phyloP scores from a whole-genome alignment of 2,797 vertebrate species.

The Forpus xanthops region DNA sequence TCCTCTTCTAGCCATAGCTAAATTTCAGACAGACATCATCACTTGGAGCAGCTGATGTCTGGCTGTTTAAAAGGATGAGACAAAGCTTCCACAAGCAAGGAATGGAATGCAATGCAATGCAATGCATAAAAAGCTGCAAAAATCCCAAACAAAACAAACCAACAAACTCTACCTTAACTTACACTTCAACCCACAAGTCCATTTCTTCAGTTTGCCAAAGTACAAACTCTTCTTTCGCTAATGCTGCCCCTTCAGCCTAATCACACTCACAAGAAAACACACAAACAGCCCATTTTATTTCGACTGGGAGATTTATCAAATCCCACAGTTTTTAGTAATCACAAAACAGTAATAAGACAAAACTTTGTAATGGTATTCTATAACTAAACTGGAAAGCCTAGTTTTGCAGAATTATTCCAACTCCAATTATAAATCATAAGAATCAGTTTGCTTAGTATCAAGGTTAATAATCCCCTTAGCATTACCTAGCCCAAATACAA shows the following conservation, averaged over 20 bases:
- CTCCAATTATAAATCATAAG: background rate
- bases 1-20: background rate
- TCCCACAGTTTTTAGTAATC: background rate
- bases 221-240: background rate
- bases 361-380: background rate
- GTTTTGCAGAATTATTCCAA: background rate
- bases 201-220: background rate
- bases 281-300: background rate
- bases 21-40: constrained; percentile 5
- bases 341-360: background rate
- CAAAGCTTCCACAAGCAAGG: background rate
- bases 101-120: background rate
- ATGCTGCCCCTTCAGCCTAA: background rate
- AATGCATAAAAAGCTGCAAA: background rate
- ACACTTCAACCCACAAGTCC: background rate
- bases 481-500: background rate
- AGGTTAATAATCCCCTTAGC: background rate
- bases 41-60: constrained; percentile 13
- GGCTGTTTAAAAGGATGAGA: background rate
- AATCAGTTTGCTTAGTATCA: background rate
- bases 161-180: background rate
- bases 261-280: background rate
- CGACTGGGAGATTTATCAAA: background rate
- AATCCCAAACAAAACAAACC: background rate
- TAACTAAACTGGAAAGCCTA: background rate